A percentile compares a stretch with the other conserved stretches of the same genome.
These are phyloP conservation scores for Metaphire vulgaris DNA, from an alignment of 1,140 invertebrate genomes.

Conservation along the genomic window DNA sequence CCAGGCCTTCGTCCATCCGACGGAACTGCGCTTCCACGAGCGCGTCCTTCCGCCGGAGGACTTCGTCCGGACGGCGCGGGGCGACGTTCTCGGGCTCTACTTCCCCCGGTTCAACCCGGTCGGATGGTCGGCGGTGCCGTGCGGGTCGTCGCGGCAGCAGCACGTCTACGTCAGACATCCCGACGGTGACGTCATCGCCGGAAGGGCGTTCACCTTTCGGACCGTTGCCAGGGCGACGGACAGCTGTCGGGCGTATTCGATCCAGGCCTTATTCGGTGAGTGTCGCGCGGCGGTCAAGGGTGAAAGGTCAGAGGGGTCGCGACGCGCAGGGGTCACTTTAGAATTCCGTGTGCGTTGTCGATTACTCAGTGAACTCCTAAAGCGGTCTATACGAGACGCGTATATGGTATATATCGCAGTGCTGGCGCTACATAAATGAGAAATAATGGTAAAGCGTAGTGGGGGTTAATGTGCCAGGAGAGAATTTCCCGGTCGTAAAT, in stretches of 20 bases:
- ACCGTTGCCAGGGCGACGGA: not conserved
- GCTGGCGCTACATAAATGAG: too few species aligned
- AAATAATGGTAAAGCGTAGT: too few species aligned
- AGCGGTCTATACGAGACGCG: too few species aligned
- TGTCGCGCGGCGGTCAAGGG: too few species aligned
- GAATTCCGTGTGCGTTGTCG: too few species aligned
- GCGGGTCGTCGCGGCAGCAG: not conserved
- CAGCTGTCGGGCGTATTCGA: not conserved
- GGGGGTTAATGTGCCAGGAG: too few species aligned
- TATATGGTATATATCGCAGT: too few species aligned
- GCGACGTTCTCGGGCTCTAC: constrained; percentile 29
- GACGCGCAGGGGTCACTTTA: too few species aligned
- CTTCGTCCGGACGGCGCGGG: constrained; percentile 2
- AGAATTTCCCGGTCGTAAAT: too few species aligned
- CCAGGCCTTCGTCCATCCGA: constrained; percentile 25
- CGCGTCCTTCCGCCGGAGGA: not conserved
- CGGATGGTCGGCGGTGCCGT: constrained; percentile 22
- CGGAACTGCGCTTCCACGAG: constrained; percentile 26
- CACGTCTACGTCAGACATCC: not conserved
- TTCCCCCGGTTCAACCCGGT: constrained; percentile 24
- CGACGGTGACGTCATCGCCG: not conserved
- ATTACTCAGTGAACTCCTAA: too few species aligned
- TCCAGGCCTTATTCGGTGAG: not conserved
- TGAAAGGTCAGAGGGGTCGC: too few species aligned
- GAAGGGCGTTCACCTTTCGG: not conserved